Conservation (phyloP, 2,888 invertebrate species). For the Notocelia uddmanniana region DNA sequence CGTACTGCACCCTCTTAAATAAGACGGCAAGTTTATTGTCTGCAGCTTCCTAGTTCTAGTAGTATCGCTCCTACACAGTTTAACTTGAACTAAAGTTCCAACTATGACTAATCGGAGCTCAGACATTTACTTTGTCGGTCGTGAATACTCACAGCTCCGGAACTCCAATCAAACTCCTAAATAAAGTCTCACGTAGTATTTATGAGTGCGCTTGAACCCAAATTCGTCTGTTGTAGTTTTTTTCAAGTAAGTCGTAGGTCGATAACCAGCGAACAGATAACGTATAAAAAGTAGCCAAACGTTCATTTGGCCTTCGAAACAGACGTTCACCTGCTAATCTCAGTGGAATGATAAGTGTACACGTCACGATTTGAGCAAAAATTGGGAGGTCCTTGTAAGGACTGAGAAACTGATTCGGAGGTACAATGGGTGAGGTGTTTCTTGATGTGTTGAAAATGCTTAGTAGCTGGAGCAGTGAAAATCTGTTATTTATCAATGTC, state of each 20-base stretch:
- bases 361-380: constrained; percentile 61
- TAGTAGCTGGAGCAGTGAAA: background rate
- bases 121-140: background rate
- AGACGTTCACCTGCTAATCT: constrained; percentile 78
- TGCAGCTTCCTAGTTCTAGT: too few species aligned
- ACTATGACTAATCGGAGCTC: background rate
- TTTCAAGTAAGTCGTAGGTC: constrained; percentile 57
- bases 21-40: too few species aligned
- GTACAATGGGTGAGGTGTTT: background rate
- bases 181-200: constrained; percentile 43
- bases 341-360: constrained; percentile 60
- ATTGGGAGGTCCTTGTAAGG: constrained; percentile 43
- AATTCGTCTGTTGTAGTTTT: constrained; percentile 41
- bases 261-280: constrained; percentile 68
- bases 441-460: constrained; percentile 7
- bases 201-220: constrained; percentile 37
- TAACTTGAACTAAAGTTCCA: background rate
- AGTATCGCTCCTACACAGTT: too few species aligned
- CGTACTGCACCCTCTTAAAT: too few species aligned
- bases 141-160: constrained; percentile 15
- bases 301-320: constrained; percentile 75
- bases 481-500: too few species aligned
- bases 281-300: constrained; percentile 76
- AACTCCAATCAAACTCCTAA: constrained; percentile 25
- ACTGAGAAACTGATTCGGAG: constrained; percentile 9